Evolutionary conservation across 2,113 vertebrate genomes (phyloP), one percentile per base, ranked within the genome.

Genomic region (Platycercus adscitus): DNA sequence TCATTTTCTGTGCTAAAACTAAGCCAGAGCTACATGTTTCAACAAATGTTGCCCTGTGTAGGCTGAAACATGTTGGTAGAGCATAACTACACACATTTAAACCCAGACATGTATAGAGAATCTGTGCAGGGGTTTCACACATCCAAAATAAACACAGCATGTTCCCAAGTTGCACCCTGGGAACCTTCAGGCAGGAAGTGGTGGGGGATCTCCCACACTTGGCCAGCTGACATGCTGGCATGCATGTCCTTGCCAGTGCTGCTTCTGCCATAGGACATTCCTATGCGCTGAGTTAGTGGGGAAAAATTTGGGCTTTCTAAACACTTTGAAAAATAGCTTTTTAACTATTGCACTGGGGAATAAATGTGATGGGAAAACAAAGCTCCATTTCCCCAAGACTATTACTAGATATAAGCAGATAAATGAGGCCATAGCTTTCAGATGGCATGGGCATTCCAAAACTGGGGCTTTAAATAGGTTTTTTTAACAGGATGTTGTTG

Each of bases 221-320:
- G 95, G 96, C 95, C 95, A 89, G 91, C 91, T 91, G 89, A 96
- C 91, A 95, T 87, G 81, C 84, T 95, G 96, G 91, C 91, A 96
- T 37, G 77, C 31, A 3, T 75, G 91, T 80, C 89, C 91, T 68
- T 91, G 91, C 90, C 95, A 96, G 91, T 12, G 75, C 79, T 91
- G 28, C 91, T 66, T 81, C 13, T 95, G 94, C 94, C 96, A 93
- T 79, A 87, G 91, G 66, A 97, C 92, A 95, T 96, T 96, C 96
- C 95, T 92, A 20, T 58, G 88, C 78, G 91, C 85, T 96, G 93
- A 96, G 89, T 95, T 96, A 77, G 47, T 23, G n/a, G 75, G 85
- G 86, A 88, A 92, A 96, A 95, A 91, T 81, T 19, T 55, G 46
- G 63, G 68, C 81, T 94, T 88, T 86, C 84, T 95, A 39, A 94